Base-by-base conservation (phyloP, 1,140 invertebrate genomes). In the Cardiocondyla obscurior region DNA sequence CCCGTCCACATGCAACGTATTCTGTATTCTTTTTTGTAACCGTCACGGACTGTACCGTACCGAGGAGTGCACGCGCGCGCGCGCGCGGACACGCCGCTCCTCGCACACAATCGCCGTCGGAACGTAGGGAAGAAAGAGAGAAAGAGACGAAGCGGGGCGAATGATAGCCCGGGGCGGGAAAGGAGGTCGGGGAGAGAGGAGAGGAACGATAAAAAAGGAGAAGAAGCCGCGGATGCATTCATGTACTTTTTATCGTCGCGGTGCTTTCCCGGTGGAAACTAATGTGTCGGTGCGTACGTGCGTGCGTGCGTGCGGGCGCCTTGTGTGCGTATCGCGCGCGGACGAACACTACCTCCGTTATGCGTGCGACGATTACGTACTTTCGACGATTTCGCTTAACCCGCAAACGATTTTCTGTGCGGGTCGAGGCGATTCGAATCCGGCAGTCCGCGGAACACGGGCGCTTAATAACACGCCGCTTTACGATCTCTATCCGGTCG, bases 1-100 rank as follows among this genome's bases (percentile, higher is more conserved):
- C n/a, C n/a, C 84, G 88, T 90, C 90, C 91, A 91, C 90, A 92
- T 90, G 90, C 92, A 90, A 93, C 30, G 57, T 89, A 89, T 92
- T 91, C 91, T 91, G 88, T 92, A 89, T 88, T 89, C 87, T 92
- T 93, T n/a, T 92, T 91, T 92, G 81, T 57, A 77, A 74, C 67
- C 60, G 58, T 85, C 81, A 73, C 64, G 55, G 49, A 83, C 39
- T 82, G 44, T 82, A 67, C 16, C 8, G 39, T 60, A n/a, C 44
- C 10, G 60, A 36, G 22, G 16, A 10, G 14, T 14, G 25, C 4
- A 4, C n/a, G 36, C 25, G 19, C 57, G 12, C 28, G 30, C n/a
- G 73, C 73, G 58, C 33, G 33, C 25, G 22, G 14, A 22, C 62
- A 10, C 46, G 55, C 7, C 44, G 46, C 55, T 58, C 70, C 60